These are phyloP conservation scores for Aldabrachelys gigantea DNA, from an alignment of 2,113 vertebrate genomes.

Conservation along the genomic window DNA sequence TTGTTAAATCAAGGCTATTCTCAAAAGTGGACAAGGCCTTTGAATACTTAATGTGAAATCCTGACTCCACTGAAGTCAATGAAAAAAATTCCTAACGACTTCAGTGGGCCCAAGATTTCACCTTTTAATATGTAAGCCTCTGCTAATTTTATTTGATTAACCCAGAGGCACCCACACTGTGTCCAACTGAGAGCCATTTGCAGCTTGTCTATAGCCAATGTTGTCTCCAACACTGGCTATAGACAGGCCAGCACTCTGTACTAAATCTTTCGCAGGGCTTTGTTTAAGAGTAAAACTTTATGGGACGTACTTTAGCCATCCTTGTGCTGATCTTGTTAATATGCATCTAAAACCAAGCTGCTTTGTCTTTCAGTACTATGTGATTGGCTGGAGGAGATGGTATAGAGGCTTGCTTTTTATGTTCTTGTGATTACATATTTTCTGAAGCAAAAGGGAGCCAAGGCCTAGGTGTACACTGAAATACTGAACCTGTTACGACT, in stretches of 20 bases:
- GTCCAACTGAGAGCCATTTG: neutral
- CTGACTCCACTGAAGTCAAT: neutral
- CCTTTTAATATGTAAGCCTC: neutral
- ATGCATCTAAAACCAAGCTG: neutral
- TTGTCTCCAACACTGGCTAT: too few relatives aligned
- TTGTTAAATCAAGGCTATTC: neutral
- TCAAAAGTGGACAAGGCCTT: neutral
- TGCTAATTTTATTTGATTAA: neutral
- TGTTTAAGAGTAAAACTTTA: neutral
- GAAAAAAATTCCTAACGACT: neutral
- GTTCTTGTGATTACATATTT: neutral
- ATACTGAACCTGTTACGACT: neutral
- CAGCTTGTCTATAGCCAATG: neutral
- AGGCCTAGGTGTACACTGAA: neutral
- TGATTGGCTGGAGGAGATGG: neutral
- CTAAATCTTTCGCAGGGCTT: neutral
- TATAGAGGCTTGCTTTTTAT: neutral
- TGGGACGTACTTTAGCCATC: neutral
- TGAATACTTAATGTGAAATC: neutral
- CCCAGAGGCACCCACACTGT: neutral
- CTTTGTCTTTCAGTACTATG: accelerated
- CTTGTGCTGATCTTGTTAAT: neutral
- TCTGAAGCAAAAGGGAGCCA: neutral
- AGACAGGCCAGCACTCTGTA: accelerated
- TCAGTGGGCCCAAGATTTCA: neutral